Base-by-base conservation (phyloP, 1,140 invertebrate species). In the Centruroides sculpturatus region DNA sequence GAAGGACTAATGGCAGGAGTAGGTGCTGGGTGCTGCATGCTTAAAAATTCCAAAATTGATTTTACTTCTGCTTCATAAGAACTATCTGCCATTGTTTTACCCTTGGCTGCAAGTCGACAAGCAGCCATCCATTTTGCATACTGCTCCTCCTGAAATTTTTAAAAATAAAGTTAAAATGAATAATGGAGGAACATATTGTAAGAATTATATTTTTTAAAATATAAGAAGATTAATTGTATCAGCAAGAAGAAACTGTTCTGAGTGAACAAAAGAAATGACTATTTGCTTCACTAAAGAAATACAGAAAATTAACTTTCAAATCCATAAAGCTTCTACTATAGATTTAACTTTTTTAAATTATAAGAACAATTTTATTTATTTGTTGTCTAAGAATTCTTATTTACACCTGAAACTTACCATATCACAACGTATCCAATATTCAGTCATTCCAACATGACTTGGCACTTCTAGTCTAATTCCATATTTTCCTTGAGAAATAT, bases 121-220 rank as follows among this genome's bases (percentile, higher is more conserved):
- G 95, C 96, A 10, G 95, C 93, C 86, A 99, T 91, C 96, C 96
- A 99, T 71, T 87, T 87, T 9, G 95, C 92, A 74, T 98, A 99
- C 73, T 98, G 92, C 35, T 92, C 85, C 74, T 99, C 95, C 90
- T 94, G 70, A 13, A 68, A 69, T 41, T 41, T 41, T 41, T 41
- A 41, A 41, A 23, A 41, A 41, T 41, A 41, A 41, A 41, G 5
- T 41, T 41, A 41, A 8, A 41, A 23, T 23, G 23, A 23, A 23
- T 23, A 23, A 23, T 23, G 23, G 2, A 2, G 23, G 23, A 23
- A 23, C 23, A 41, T 8, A 41, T 41, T 41, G 41, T 8, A 41
- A 41, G 5, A 41, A 41, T 6, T 41, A 41, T 6, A 41, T 41
- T 23, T 23, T 23, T 2, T 1, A 23, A 41, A 41, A 41, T 41